Evolutionary conservation across 2,888 invertebrate genomes (phyloP), one percentile per base, ranked within the genome.

Genomic region (Caenorhabditis japonica): DNA sequence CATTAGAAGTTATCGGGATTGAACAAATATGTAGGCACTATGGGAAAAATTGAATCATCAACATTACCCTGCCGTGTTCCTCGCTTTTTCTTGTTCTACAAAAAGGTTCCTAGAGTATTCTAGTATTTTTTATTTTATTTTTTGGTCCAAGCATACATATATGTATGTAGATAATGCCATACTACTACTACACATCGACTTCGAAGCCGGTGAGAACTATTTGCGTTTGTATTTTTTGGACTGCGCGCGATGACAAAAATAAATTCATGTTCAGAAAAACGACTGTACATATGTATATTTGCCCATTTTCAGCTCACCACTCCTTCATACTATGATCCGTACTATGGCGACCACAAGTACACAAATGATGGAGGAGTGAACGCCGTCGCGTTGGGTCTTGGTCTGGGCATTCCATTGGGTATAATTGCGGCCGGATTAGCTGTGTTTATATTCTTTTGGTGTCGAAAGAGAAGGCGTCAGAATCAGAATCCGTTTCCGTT

Each of bases 371-470:
- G 58, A 0, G 60, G 60, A n/a, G 60, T 43, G 4, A 73, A 73
- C 41, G 66, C 66, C 68, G 79, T 75, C 10, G 77, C 75, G 3
- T 49, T 79, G 7, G 79, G 79, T 25, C 36, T 79, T 19, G 77
- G 76, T 3, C 44, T 79, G 0, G 79, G 79, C 15, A 71, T 79
- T 8, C 68, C 73, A 17, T 43, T 79, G 4, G 75, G 76, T 4
- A 30, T 70, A 13, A 47, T 75, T n/a, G 68, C 69, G 0, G 27
- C 72, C 1, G 52, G 49, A 13, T 51, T 69, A 8, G 46, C 76
- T 10, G 39, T 75, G 2, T 56, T 69, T 36, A 39, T 77, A n/a
- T 56, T 68, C 36, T 75, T 68, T 46, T 70, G 77, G 56, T 75
- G 72, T 43, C 30, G 60, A 15, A 49, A 51, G 27, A 30, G 64